These are phyloP conservation scores for Apoda limacodes DNA, from an alignment of 2,888 invertebrate species.

Conservation along the genomic window DNA sequence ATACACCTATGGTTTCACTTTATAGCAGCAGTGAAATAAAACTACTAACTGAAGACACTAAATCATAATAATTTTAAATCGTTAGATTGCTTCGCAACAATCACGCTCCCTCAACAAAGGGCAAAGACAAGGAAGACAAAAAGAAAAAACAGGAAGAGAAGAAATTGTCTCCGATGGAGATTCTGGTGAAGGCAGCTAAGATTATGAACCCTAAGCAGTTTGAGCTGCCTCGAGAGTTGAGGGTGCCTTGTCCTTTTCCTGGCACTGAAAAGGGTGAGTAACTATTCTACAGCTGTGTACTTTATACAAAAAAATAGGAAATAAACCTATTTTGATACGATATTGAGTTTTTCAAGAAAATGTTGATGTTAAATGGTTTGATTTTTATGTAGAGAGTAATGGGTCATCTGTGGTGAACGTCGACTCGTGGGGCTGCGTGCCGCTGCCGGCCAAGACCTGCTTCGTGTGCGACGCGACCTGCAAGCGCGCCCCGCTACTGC, in stretches of 20 bases:
- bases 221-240: slow-evolving; percentile 85
- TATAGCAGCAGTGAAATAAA: no score
- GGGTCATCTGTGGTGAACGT: slow-evolving; percentile 36
- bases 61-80: slow-evolving; percentile 1
- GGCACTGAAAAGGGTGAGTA: slow-evolving; percentile 81
- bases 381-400: slow-evolving; percentile 17
- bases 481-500: slow-evolving; percentile 83
- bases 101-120: slow-evolving; percentile 38
- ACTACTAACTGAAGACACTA: no score
- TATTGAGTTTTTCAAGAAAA: no score
- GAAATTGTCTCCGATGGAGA: slow-evolving; percentile 75
- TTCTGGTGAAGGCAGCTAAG: slow-evolving; percentile 84
- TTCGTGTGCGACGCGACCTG: slow-evolving; percentile 89
- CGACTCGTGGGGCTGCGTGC: slow-evolving; percentile 74
- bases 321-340: background rate
- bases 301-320: background rate
- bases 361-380: background rate
- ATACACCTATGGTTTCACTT: no score
- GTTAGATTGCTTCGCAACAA: slow-evolving; percentile 38
- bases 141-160: slow-evolving; percentile 28
- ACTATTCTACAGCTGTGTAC: slow-evolving; percentile 3
- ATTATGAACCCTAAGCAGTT: slow-evolving; percentile 92
- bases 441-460: slow-evolving; percentile 86
- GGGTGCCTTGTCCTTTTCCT: slow-evolving; percentile 81
- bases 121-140: slow-evolving; percentile 41